Evolutionary conservation across 1,140 invertebrate genomes (phyloP).

Genomic region (Epicauta chinensis): DNA sequence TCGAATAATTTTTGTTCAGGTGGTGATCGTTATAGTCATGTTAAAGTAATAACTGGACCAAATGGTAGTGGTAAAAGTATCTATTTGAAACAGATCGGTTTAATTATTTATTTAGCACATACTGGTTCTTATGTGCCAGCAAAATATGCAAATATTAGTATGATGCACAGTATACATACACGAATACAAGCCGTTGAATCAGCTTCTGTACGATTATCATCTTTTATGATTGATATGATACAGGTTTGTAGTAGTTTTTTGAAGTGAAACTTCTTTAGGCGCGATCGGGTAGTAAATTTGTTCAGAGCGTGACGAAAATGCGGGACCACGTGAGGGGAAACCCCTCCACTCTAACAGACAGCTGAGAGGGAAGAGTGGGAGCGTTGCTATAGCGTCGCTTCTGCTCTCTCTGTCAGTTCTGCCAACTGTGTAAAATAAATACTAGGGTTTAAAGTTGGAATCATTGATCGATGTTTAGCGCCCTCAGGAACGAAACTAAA

Average conservation of each 20-base stretch:
- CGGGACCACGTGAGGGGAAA: too few relatives aligned
- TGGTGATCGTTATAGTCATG: conserved; percentile 45
- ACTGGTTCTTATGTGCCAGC: conserved; percentile 87
- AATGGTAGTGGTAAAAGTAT: conserved; percentile 91
- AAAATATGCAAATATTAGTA: conserved; percentile 59
- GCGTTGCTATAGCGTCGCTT: too few relatives aligned
- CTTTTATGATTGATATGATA: conserved; percentile 78
- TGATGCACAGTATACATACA: conserved; percentile 68
- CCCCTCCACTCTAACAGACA: too few relatives aligned
- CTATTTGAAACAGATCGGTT: conserved; percentile 76
- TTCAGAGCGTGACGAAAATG: too few relatives aligned
- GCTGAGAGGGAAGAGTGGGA: too few relatives aligned
- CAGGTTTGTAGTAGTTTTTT: conserved; percentile 54
- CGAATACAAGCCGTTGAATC: conserved; percentile 69
- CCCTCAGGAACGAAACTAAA: too few relatives aligned
- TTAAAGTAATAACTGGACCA: conserved; percentile 80
- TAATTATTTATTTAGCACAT: conserved; percentile 78
- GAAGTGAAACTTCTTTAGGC: too few relatives aligned
- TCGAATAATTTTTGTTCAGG: conserved; percentile 64
- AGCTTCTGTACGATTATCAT: conserved; percentile 71
- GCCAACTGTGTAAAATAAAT: too few relatives aligned
- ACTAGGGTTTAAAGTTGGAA: too few relatives aligned
- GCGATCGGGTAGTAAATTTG: too few relatives aligned
- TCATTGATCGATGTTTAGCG: too few relatives aligned
- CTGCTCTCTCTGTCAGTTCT: too few relatives aligned